Percentiles rank a stretch among this genome's conserved stretches.
These are phyloP conservation scores for Acleris holmiana DNA, from an alignment of 2,888 invertebrate species.

Conservation along the genomic window DNA sequence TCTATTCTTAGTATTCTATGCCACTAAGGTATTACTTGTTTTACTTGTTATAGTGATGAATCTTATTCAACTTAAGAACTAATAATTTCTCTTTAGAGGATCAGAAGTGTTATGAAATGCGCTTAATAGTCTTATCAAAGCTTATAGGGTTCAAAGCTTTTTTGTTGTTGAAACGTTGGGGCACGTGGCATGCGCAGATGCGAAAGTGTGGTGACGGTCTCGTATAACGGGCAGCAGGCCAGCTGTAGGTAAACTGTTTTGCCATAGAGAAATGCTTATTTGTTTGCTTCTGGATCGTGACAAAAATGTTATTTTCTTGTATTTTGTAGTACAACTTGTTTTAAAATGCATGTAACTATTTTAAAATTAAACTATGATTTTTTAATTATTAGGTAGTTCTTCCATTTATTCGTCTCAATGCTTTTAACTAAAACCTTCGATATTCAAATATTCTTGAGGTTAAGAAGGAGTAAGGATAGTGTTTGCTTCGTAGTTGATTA, in stretches of 20 bases:
- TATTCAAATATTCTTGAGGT: not conserved
- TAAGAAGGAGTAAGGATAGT: too few relatives aligned
- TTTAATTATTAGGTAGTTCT: not conserved
- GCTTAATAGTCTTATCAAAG: conserved; percentile 30
- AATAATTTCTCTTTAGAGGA: conserved; percentile 8
- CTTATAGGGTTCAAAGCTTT: conserved; percentile 47
- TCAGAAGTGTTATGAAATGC: conserved; percentile 16
- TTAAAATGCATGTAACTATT: conserved; percentile 27
- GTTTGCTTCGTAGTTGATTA: too few relatives aligned
- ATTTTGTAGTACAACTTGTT: conserved; percentile 59
- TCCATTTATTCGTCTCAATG: not conserved
- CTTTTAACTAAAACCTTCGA: not conserved
- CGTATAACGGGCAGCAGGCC: conserved; percentile 61
- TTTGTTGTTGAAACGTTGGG: conserved; percentile 49
- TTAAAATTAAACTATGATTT: not conserved
- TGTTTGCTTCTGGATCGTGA: conserved; percentile 72
- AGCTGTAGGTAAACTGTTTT: conserved; percentile 62
- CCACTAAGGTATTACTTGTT: conserved; percentile 58
- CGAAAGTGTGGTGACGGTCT: conserved; percentile 73
- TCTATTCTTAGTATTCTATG: conserved; percentile 47
- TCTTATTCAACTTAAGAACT: conserved; percentile 24
- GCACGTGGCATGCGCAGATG: conserved; percentile 73
- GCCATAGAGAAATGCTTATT: conserved; percentile 74
- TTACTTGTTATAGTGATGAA: conserved; percentile 58
- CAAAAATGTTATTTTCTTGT: conserved; percentile 65